Base-by-base conservation (phyloP, 2,888 invertebrate species). In the Euphydryas editha region DNA sequence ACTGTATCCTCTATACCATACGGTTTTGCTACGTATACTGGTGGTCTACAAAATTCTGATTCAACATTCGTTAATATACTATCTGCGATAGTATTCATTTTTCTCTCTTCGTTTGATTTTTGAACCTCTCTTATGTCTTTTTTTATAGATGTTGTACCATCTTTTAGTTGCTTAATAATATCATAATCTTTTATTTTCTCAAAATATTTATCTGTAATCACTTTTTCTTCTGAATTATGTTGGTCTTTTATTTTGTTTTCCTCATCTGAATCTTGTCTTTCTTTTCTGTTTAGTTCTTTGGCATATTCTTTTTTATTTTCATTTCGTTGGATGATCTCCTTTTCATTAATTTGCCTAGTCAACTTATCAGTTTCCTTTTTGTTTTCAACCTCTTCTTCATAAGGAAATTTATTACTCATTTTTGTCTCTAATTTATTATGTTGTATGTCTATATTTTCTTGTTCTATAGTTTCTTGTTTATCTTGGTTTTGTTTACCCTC, bases 21-120 rank as follows among this genome's bases (percentile, higher is more conserved):
- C 44, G 67, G 36, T 67, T 69, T 73, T 71, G 68, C 44, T 42
- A 67, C 57, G 39, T 75, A 75, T 37, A 61, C 61, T 36, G 75
- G 70, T 58, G 73, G 76, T 8, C 62, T 68, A 44, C 46, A 47
- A 57, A 71, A 67, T 21, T 69, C 71, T 46, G 70, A 59, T 6
- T 21, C 58, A 47, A 65, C 56, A 60, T 72, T 62, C 37, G 54
- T 37, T 55, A 69, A 57, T 62, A 62, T 68, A 17, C 65, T 67
- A 49, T 72, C 70, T 44, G 68, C 47, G 62, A 68, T 69, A 42
- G 44, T 21, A 21, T 59, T 15, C 13, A 24, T 21, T 51, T 24
- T 51, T 51, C n/a, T 21, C 5, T 62, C 18, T 15, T 54, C n/a
- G 56, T 21, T 42, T 36, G 51, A 39, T 37, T 55, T 56, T 46